These are phyloP conservation scores for Phoxinus dragarum DNA, from an alignment of 2,797 vertebrate genomes.

Conservation along the genomic window DNA sequence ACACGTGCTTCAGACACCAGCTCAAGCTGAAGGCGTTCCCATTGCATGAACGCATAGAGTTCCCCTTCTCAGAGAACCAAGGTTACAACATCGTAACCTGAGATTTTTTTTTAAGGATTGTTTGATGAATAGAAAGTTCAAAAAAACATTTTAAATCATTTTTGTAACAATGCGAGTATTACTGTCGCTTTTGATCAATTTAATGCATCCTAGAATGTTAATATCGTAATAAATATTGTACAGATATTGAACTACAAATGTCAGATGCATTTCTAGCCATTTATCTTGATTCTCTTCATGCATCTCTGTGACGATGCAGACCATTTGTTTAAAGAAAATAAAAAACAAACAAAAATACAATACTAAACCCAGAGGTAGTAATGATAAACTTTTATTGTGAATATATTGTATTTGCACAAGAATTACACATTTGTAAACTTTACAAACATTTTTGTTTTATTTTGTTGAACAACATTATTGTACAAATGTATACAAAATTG, in stretches of 20 bases:
- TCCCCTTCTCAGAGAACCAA: not conserved
- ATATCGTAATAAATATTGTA: not conserved
- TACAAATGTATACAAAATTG: conserved; percentile 99
- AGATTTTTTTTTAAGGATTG: not conserved
- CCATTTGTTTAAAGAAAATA: not conserved
- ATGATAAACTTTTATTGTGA: conserved; percentile 99
- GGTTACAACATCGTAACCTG: not conserved
- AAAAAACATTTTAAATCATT: not conserved
- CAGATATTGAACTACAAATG: not conserved
- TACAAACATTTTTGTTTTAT: conserved; percentile 88
- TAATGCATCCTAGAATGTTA: not conserved
- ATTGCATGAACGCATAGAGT: not conserved
- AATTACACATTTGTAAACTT: conserved; percentile 90
- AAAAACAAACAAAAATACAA: not conserved
- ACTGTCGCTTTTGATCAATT: not conserved
- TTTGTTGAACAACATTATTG: conserved; percentile 88
- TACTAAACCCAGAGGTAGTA: conserved; percentile 65
- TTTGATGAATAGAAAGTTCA: not conserved
- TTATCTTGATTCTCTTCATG: not conserved
- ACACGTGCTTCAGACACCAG: no score
- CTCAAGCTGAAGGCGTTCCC: not conserved
- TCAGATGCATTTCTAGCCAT: not conserved
- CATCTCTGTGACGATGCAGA: not conserved
- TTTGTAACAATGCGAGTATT: not conserved
- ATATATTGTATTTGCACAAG: conserved; percentile 98